Conservation (phyloP, 2,113 vertebrate species). For the Gallinago jamesoni region DNA sequence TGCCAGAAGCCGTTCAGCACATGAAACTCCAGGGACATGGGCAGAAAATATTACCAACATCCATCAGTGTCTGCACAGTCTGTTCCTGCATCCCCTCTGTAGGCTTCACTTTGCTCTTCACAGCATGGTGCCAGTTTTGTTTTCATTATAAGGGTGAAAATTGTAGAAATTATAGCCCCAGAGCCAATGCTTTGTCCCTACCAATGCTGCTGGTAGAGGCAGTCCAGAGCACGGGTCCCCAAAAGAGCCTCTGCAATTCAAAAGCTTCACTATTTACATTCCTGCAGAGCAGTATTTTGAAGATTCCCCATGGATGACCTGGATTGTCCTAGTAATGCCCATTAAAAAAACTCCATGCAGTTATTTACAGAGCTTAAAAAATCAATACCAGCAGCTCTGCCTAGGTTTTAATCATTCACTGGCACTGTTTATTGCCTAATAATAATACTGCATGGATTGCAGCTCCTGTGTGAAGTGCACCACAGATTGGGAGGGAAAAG, state of each 20-base stretch:
- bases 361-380: neutral
- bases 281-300: neutral
- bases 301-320: neutral
- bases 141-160: neutral
- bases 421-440: constrained; percentile 21
- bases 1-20: neutral
- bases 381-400: neutral
- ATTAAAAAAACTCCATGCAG: neutral
- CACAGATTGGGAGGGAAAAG: neutral
- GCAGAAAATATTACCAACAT: constrained; percentile 1
- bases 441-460: neutral
- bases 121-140: neutral
- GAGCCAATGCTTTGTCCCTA: neutral
- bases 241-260: neutral
- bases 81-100: neutral
- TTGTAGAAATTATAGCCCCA: neutral
- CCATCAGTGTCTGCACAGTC: neutral
- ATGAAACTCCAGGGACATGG: neutral
- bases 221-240: neutral
- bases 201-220: neutral
- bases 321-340: neutral
- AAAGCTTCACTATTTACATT: neutral
- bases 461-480: neutral
- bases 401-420: neutral
- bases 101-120: neutral